Evolutionary conservation across 1,140 invertebrate species (phyloP).

Genomic region (Ceratina calcarata): DNA sequence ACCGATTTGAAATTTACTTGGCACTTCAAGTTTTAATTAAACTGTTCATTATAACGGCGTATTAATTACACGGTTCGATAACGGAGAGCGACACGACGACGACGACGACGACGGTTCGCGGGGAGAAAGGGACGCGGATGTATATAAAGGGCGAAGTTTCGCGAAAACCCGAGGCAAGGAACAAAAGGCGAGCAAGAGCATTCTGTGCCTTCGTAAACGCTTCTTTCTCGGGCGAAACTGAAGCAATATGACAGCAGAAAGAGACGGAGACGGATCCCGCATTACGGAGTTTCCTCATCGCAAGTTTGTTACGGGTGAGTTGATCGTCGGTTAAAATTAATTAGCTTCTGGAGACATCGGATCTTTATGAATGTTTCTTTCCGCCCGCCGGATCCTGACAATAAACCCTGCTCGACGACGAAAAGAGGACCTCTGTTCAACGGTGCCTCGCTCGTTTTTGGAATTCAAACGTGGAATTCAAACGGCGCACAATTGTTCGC

Average conservation of each 20-base stretch:
- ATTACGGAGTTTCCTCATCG: conserved; percentile 40
- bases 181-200: conserved; percentile 10
- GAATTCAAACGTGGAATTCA: background rate
- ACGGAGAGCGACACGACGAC: background rate
- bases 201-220: conserved; percentile 2
- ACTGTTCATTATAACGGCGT: background rate
- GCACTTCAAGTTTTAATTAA: conserved; percentile 14
- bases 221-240: conserved; percentile 21
- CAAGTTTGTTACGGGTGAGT: conserved; percentile 40
- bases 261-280: background rate
- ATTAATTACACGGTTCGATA: conserved; percentile 33
- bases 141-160: conserved; percentile 25
- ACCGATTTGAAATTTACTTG: background rate
- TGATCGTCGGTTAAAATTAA: conserved; percentile 47
- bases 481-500: background rate
- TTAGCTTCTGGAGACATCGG: conserved; percentile 39
- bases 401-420: background rate
- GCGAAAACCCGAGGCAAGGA: background rate
- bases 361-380: conserved; percentile 28
- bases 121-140: background rate
- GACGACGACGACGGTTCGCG: background rate
- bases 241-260: conserved; percentile 18
- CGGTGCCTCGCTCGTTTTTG: background rate
- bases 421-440: background rate
- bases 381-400: background rate